These are phyloP conservation scores for Ctenicera cuprea DNA, from an alignment of 2,888 invertebrate species.

Conservation along the genomic window DNA sequence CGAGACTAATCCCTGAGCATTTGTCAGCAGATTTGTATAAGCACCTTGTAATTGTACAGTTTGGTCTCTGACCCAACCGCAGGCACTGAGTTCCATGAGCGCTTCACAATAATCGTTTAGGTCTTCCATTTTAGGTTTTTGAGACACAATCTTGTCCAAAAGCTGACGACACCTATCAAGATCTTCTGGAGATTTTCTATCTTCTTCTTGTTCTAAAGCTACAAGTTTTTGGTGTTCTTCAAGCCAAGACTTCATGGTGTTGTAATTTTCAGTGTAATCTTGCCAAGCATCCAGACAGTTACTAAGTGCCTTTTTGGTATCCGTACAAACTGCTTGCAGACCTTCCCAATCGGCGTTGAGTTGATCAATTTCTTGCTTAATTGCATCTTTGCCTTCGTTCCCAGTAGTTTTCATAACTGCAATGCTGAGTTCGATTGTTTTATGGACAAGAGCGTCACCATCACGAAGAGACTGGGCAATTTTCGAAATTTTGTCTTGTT, in stretches of 20 bases:
- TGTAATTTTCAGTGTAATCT: conserved; percentile 84
- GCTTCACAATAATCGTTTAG: conserved; percentile 91
- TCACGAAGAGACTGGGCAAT: conserved; percentile 82
- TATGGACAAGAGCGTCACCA: conserved; percentile 84
- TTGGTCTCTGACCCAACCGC: conserved; percentile 89
- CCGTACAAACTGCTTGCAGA: conserved; percentile 84
- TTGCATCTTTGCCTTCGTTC: conserved; percentile 87
- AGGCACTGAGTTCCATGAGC: conserved; percentile 90
- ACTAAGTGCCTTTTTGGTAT: conserved; percentile 84
- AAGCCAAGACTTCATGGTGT: conserved; percentile 85
- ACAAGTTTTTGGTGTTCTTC: conserved; percentile 81
- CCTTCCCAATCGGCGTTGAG: conserved; percentile 89
- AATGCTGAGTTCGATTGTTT: conserved; percentile 84
- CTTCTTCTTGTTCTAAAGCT: conserved; percentile 78
- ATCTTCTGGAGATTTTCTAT: conserved; percentile 87
- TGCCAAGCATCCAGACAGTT: conserved; percentile 89
- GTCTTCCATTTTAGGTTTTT: conserved; percentile 88
- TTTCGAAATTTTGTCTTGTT: conserved; percentile 83
- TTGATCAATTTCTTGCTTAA: conserved; percentile 88
- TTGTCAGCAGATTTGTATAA: conserved; percentile 86
- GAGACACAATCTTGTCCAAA: conserved; percentile 83
- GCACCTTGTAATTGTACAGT: conserved; percentile 89
- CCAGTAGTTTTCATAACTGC: conserved; percentile 86
- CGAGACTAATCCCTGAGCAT: conserved; percentile 87
- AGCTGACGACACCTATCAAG: conserved; percentile 84